phyloP scores from a whole-genome alignment of 2,888 invertebrate species.

The Formica aserva region DNA sequence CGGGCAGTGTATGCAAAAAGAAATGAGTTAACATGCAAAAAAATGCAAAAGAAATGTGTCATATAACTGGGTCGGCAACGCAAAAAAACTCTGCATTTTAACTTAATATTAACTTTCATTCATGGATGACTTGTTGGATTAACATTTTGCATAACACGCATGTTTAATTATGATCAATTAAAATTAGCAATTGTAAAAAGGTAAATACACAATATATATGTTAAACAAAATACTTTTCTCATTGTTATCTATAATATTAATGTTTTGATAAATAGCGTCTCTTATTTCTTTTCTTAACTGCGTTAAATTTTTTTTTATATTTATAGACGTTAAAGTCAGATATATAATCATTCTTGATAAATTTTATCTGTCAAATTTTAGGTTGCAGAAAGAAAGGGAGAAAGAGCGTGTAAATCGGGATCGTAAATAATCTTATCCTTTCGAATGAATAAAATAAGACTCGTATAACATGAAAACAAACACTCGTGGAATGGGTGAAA shows the following conservation, averaged over 20 bases:
- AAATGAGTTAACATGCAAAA: neutral
- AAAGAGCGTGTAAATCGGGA: neutral
- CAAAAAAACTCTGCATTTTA: neutral
- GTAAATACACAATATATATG: neutral
- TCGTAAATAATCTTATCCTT: conserved; percentile 43
- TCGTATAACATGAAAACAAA: conserved; percentile 59
- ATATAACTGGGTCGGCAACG: neutral
- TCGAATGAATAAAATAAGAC: conserved; percentile 54
- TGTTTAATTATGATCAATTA: neutral
- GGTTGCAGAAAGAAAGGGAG: neutral
- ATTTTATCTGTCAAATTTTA: conserved; percentile 7
- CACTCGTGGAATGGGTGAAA: conserved; percentile 42
- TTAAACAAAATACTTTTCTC: conserved; percentile 1
- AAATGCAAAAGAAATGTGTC: neutral
- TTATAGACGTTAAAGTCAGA: neutral
- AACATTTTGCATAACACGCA: neutral
- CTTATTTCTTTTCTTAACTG: neutral
- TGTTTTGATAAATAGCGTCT: neutral
- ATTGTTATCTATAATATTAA: neutral
- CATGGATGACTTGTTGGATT: neutral
- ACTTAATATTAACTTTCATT: neutral
- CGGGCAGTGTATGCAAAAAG: neutral
- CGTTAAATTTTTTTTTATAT: conserved; percentile 1
- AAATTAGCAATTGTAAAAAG: neutral
- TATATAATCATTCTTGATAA: conserved; percentile 10